Evolutionary conservation across 2,113 vertebrate species (phyloP).

Genomic region (Capra hircus): DNA sequence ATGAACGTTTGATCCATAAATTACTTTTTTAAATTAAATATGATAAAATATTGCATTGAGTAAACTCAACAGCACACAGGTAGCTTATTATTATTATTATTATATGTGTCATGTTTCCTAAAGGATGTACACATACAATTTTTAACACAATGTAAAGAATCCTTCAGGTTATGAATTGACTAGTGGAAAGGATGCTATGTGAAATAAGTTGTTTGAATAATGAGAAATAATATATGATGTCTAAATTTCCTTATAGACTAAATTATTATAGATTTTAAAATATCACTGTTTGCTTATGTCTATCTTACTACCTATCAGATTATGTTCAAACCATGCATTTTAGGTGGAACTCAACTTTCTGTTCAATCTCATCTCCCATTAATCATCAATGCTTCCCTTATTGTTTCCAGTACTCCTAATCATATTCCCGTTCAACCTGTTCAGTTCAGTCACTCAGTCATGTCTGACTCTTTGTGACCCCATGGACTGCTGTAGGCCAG

Average conservation of each 20-base stretch:
- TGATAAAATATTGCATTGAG: background rate
- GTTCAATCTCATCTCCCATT: background rate
- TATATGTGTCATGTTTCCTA: background rate
- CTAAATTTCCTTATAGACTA: background rate
- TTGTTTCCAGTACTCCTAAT: background rate
- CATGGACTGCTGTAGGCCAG: background rate
- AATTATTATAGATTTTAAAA: background rate
- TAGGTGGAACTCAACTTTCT: background rate
- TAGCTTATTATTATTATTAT: background rate
- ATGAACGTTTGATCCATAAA: background rate
- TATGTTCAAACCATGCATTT: background rate
- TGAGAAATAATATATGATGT: background rate
- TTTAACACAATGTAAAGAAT: background rate
- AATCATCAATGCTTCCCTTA: background rate
- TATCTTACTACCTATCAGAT: background rate
- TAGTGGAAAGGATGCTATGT: background rate
- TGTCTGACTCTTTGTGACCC: background rate
- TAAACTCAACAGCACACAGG: background rate
- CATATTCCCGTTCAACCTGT: background rate
- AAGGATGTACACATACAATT: background rate
- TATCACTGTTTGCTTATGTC: background rate
- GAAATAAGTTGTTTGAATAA: background rate
- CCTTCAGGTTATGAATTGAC: background rate
- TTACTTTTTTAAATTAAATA: background rate
- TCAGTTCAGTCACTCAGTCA: background rate